Conservation (phyloP, 2,888 invertebrate genomes). For the Eupithecia centaureata region DNA sequence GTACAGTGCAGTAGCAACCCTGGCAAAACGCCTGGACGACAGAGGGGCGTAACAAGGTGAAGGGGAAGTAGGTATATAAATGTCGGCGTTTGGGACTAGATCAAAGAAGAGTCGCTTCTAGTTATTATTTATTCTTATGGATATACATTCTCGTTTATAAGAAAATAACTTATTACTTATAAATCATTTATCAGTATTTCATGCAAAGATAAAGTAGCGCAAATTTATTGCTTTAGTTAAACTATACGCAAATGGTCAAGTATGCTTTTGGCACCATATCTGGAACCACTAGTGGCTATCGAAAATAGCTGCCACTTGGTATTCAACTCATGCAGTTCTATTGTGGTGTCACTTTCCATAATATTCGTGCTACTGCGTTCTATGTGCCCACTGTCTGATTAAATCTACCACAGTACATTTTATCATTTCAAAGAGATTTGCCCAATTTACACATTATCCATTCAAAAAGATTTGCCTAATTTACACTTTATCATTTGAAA, state of each 20-base stretch:
- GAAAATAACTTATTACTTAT: too few relatives aligned
- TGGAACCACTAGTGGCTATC: conserved; percentile 27
- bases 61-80: too few relatives aligned
- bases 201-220: neutral
- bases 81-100: too few relatives aligned
- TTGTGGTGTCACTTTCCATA: conserved; percentile 71
- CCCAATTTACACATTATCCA: neutral
- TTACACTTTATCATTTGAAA: too few relatives aligned
- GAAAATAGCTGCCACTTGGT: conserved; percentile 46
- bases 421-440: neutral
- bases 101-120: too few relatives aligned
- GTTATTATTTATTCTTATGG: too few relatives aligned
- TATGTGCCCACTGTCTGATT: neutral
- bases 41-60: too few relatives aligned
- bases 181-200: neutral
- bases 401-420: too few relatives aligned
- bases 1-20: too few relatives aligned
- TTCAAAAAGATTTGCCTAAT: neutral
- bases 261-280: conserved; percentile 32
- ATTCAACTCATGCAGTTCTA: conserved; percentile 56
- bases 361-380: conserved; percentile 35
- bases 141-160: too few relatives aligned
- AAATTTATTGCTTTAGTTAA: neutral
- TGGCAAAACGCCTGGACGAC: too few relatives aligned
- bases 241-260: conserved; percentile 23